Base-by-base conservation (phyloP, 2,888 invertebrate species). In the Scaeva pyrastri region DNA sequence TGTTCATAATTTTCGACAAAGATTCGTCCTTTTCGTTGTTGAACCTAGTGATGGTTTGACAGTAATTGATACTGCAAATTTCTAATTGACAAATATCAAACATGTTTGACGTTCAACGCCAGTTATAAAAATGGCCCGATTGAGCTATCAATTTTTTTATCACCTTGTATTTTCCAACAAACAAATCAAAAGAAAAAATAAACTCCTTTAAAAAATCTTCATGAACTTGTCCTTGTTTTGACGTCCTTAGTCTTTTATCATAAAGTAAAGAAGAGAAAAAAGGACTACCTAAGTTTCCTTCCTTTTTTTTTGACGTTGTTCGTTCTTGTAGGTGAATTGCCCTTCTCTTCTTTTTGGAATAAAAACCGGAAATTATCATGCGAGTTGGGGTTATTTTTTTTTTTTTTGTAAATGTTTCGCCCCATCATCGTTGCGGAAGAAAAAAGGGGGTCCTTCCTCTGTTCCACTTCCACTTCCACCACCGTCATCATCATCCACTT, bases 181-280 rank as follows among this genome's bases (percentile, higher is more conserved):
- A n/a, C n/a, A n/a, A n/a, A n/a, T 60, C 11, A 26, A 45, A 23
- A 3, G 43, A 23, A 14, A 21, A 21, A 62, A 62, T 5, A 31
- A 41, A 41, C 19, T 39, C 41, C 39, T 41, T 21, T 12, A 21
- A 45, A 48, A 48, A 73, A 31, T 31, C 68, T 62, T 48, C 56
- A 64, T 75, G 74, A 75, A 79, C 70, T 66, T 66, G 70, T 75
- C 80, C 79, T 79, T 84, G 79, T 84, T 79, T 26, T n/a, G 23
- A 10, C 11, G 21, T 60, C 41, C 68, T 68, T 26, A 43, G 23
- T 45, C 45, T 10, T 31, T 45, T 64, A 7, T 19, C 12, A 31
- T 5, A 31, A 5, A 31, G 31, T 23, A 10, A 19, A 7, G 14
- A 19, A 16, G 31, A 19, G 19, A 6, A 58, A 36, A 58, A 48